A percentile compares a stretch with the other conserved stretches of the same genome.
These are phyloP conservation scores for Caenorhabditis wallacei DNA, from an alignment of 2,888 invertebrate species.

Conservation along the genomic window DNA sequence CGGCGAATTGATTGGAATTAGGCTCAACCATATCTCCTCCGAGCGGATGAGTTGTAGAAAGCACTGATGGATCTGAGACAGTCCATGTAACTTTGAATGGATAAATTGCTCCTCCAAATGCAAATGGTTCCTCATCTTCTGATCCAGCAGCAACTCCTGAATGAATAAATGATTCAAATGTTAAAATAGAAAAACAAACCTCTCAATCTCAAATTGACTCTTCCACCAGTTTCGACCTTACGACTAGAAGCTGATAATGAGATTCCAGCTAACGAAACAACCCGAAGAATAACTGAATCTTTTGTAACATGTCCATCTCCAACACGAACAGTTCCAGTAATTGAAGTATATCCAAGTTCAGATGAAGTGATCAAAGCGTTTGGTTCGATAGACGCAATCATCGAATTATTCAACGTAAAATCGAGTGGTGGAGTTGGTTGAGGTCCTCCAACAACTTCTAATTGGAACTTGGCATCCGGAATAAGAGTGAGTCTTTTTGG, in stretches of 20 bases:
- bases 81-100: conserved; percentile 74
- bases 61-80: conserved; percentile 63
- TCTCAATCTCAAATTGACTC: conserved; percentile 55
- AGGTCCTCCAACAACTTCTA: conserved; percentile 79
- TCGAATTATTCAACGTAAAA: conserved; percentile 73
- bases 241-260: conserved; percentile 66
- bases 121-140: conserved; percentile 75
- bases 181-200: not conserved
- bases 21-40: conserved; percentile 62
- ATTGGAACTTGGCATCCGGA: conserved; percentile 76
- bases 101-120: conserved; percentile 78
- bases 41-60: conserved; percentile 62
- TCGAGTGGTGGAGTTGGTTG: conserved; percentile 73
- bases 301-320: conserved; percentile 71
- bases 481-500: conserved; percentile 76
- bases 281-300: conserved; percentile 75
- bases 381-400: conserved; percentile 71
- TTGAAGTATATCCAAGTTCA: conserved; percentile 73
- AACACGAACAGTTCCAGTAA: conserved; percentile 73
- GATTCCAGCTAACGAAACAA: conserved; percentile 76
- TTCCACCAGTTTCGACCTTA: conserved; percentile 71
- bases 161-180: not conserved
- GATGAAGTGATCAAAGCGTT: conserved; percentile 76
- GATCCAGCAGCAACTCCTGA: conserved; percentile 68
- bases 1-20: conserved; percentile 66